phyloP scores from a whole-genome alignment of 2,797 vertebrate species.

The Malurus splendens region DNA sequence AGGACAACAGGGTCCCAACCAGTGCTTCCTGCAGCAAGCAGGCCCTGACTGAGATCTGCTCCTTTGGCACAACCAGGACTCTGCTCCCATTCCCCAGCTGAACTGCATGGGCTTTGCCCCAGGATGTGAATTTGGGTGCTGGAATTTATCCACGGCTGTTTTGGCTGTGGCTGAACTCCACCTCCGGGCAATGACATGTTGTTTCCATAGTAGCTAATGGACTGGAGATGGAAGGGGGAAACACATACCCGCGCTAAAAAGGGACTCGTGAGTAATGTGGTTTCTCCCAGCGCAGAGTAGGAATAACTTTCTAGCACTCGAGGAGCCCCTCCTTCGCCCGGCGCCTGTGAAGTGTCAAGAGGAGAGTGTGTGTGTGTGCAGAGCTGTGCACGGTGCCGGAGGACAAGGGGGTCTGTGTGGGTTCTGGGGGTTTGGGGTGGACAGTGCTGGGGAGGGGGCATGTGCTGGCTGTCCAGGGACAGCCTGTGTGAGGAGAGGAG shows the following conservation, averaged over 20 bases:
- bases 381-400: background rate
- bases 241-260: conserved; percentile 29
- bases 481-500: background rate
- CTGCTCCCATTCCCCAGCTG: fast-evolving
- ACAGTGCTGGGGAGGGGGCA: fast-evolving
- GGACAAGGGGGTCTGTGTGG: background rate
- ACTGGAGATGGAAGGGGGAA: conserved; percentile 50
- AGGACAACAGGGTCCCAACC: background rate
- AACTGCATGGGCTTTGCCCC: conserved; percentile 9
- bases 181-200: conserved; percentile 44
- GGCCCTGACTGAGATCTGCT: background rate
- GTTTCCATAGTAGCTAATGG: conserved; percentile 67
- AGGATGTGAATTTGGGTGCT: conserved; percentile 49
- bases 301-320: conserved; percentile 38
- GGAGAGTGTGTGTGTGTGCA: background rate
- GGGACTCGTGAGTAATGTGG: conserved; percentile 56
- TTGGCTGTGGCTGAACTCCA: conserved; percentile 52
- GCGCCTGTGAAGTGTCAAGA: background rate
- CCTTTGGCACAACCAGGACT: background rate
- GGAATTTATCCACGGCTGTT: conserved; percentile 45
- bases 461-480: fast-evolving
- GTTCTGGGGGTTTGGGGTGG: background rate
- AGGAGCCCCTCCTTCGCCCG: background rate
- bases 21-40: background rate
- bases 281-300: background rate